phyloP scores from a whole-genome alignment of 2,113 vertebrate genomes.

The Tachycineta bicolor region DNA sequence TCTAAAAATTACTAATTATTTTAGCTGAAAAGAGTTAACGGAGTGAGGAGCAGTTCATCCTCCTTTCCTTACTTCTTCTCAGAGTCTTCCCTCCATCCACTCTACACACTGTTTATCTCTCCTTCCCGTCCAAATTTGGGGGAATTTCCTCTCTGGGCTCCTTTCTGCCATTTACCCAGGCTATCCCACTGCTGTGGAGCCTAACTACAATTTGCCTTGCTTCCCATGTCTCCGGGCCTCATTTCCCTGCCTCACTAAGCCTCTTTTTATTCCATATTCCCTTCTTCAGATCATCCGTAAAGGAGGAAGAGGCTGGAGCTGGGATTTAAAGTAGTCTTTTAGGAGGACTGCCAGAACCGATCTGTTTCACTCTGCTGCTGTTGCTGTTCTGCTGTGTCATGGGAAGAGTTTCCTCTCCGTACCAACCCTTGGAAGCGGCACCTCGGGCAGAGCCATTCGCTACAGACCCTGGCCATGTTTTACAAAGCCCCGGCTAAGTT shows the following conservation, averaged over 20 bases:
- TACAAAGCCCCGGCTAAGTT: not conserved
- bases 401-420: constrained; percentile 57
- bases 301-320: constrained; percentile 1
- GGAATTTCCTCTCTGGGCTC: not conserved
- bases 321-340: not conserved
- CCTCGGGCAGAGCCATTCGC: not conserved
- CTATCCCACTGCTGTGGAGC: not conserved
- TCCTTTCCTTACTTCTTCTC: not conserved
- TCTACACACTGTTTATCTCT: not conserved
- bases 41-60: not conserved
- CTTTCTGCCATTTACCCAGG: not conserved
- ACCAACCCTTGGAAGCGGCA: not conserved
- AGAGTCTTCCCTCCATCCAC: not conserved
- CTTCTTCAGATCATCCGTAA: not conserved
- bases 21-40: not conserved
- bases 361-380: constrained; percentile 64
- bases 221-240: not conserved
- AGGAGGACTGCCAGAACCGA: constrained; percentile 68
- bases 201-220: not conserved
- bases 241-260: not conserved
- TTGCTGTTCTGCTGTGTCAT: constrained; percentile 82
- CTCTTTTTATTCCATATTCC: not conserved
- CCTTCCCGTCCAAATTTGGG: not conserved
- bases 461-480: not conserved
- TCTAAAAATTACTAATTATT: not conserved